Evolutionary conservation across 2,888 invertebrate species (phyloP).

Genomic region (Nipponacmea schrenckii): DNA sequence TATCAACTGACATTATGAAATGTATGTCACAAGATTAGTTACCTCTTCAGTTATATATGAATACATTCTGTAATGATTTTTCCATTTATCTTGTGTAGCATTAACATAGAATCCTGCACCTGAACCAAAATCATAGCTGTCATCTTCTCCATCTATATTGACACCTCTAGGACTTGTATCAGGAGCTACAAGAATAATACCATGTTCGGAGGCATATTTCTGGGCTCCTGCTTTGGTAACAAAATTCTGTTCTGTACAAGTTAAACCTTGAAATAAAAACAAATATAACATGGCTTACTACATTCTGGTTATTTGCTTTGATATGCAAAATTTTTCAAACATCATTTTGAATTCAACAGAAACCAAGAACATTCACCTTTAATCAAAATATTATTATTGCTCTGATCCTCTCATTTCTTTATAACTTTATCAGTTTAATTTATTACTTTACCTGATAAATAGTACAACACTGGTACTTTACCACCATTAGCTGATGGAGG

Average conservation of each 20-base stretch:
- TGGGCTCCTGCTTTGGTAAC: conserved; percentile 96
- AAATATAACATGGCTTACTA: neutral
- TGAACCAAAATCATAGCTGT: conserved; percentile 92
- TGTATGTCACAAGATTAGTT: neutral
- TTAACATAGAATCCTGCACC: conserved; percentile 97
- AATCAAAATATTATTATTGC: too few relatives aligned
- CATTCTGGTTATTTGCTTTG: too few relatives aligned
- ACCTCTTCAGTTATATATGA: conserved; percentile 89
- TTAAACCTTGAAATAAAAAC: conserved; percentile 72
- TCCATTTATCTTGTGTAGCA: conserved; percentile 91
- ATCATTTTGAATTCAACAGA: too few relatives aligned
- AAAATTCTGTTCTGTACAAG: conserved; percentile 95
- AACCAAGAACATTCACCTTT: too few relatives aligned
- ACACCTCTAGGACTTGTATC: conserved; percentile 95
- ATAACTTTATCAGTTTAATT: too few relatives aligned
- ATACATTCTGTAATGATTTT: conserved; percentile 92
- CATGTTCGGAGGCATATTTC: conserved; percentile 85
- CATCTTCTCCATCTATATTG: conserved; percentile 90
- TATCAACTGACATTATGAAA: too few relatives aligned
- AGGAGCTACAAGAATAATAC: conserved; percentile 88
- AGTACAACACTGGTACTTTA: conserved; percentile 85
- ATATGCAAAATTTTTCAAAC: neutral
- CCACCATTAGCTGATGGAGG: conserved; percentile 77
- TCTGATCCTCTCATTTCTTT: too few relatives aligned
- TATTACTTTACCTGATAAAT: conserved; percentile 75